Conservation (phyloP, 2,888 invertebrate species). For the Hirtodrosophila confusa region DNA sequence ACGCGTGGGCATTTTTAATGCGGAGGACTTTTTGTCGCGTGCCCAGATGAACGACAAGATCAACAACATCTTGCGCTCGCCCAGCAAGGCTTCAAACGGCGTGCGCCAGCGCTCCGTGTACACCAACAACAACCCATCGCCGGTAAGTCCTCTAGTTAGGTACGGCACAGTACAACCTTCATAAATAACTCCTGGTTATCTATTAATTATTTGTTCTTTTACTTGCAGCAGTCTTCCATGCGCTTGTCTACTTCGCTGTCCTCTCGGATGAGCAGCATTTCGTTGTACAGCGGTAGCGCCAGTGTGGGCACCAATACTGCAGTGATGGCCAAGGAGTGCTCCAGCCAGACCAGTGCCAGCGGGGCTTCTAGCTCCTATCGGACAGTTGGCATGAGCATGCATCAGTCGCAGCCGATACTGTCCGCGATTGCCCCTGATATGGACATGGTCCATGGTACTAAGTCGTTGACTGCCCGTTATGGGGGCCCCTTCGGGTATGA, state of each 20-base stretch:
- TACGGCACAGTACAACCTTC: too few relatives aligned
- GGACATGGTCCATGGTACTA: slow-evolving; percentile 54
- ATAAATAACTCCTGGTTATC: too few relatives aligned
- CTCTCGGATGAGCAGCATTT: slow-evolving; percentile 60
- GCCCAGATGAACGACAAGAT: slow-evolving; percentile 82
- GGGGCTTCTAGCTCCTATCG: slow-evolving; percentile 45
- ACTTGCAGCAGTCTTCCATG: slow-evolving; percentile 43
- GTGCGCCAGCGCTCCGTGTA: slow-evolving; percentile 81
- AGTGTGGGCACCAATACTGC: slow-evolving; percentile 69
- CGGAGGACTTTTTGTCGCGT: slow-evolving; percentile 82
- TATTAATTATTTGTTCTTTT: too few relatives aligned
- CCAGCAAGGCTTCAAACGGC: slow-evolving; percentile 76
- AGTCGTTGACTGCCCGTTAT: slow-evolving; percentile 68
- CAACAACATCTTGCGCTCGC: slow-evolving; percentile 81
- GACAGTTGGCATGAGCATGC: slow-evolving; percentile 60
- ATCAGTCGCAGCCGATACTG: slow-evolving; percentile 61
- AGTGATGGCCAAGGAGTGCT: slow-evolving; percentile 70
- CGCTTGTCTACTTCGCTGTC: slow-evolving; percentile 41
- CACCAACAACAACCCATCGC: slow-evolving; percentile 19
- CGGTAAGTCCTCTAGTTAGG: neutral
- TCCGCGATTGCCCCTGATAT: slow-evolving; percentile 43
- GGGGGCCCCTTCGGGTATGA: slow-evolving; percentile 75
- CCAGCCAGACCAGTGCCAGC: slow-evolving; percentile 60
- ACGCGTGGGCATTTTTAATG: slow-evolving; percentile 74
- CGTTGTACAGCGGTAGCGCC: slow-evolving; percentile 47